These are phyloP conservation scores for Clarias fuscus DNA, from an alignment of 2,797 vertebrate species.

Conservation along the genomic window DNA sequence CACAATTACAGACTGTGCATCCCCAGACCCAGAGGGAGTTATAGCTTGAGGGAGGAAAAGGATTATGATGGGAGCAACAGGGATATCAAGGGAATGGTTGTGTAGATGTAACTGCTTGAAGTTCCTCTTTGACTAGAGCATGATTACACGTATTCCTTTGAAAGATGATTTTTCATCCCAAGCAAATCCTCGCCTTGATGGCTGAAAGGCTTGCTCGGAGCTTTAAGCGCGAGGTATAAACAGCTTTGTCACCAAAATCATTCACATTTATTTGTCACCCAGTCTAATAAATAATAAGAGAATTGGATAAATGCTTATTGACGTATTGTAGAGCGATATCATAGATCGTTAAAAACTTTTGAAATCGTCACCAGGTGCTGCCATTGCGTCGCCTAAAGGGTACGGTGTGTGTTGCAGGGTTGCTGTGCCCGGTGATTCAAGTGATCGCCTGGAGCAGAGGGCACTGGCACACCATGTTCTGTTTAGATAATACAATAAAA, in stretches of 20 bases:
- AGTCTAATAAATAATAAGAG: not conserved
- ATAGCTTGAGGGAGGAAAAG: slow-evolving; percentile 67
- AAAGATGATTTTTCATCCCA: not conserved
- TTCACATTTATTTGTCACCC: not conserved
- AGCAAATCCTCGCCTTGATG: not conserved
- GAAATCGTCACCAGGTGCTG: not conserved
- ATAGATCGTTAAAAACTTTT: not conserved
- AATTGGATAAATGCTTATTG: not conserved
- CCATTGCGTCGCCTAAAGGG: not conserved
- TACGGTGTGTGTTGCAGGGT: not conserved
- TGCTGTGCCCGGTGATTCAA: not conserved
- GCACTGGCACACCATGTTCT: not conserved
- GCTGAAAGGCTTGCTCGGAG: not conserved
- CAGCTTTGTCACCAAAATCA: not conserved
- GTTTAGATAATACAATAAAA: not conserved
- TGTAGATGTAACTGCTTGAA: not conserved
- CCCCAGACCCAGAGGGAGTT: slow-evolving; percentile 73
- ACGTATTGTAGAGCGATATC: not conserved
- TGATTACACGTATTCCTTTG: slow-evolving; percentile 43
- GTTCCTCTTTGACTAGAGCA: not conserved
- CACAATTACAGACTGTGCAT: slow-evolving; percentile 82
- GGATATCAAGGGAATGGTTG: slow-evolving; percentile 43
- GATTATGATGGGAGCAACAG: slow-evolving; percentile 41
- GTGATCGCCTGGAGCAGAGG: not conserved
- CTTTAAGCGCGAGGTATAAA: no score